Evolutionary conservation across 2,888 invertebrate genomes (phyloP).

Genomic region (Dynastes maya): DNA sequence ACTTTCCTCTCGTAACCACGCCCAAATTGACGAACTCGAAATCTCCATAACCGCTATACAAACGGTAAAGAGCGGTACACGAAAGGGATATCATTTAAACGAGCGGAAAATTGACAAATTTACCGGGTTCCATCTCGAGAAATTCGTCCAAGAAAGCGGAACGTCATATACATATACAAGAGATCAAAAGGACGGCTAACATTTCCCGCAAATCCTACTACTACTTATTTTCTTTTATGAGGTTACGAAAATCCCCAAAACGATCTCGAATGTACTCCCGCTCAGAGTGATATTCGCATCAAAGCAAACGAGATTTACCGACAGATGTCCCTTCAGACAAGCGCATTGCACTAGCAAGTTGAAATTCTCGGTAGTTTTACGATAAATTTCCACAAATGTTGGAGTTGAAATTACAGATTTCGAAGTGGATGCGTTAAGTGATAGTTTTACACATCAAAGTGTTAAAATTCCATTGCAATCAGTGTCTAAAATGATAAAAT

Average conservation of each 20-base stretch:
- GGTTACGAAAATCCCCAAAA: not conserved
- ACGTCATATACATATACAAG: no score
- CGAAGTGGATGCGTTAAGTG: not conserved
- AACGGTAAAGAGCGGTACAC: not conserved
- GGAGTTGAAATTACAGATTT: conserved; percentile 2
- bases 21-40: no score
- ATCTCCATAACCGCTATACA: not conserved
- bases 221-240: not conserved
- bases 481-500: no score
- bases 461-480: not conserved
- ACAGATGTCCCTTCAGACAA: not conserved
- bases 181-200: no score
- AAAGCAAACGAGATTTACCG: conserved; percentile 7
- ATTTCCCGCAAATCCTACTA: no score
- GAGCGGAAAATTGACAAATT: no score
- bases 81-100: no score
- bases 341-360: not conserved
- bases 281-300: not conserved
- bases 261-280: not conserved
- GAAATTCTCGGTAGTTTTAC: conserved; percentile 3
- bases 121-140: no score
- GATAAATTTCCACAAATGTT: not conserved
- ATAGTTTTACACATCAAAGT: not conserved
- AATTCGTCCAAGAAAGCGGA: no score
- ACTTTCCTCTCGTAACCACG: no score